Evolutionary conservation across 2,113 vertebrate species (phyloP), one percentile per base, ranked within the genome.

Genomic region (Brachyhypopomus occidentalis): DNA sequence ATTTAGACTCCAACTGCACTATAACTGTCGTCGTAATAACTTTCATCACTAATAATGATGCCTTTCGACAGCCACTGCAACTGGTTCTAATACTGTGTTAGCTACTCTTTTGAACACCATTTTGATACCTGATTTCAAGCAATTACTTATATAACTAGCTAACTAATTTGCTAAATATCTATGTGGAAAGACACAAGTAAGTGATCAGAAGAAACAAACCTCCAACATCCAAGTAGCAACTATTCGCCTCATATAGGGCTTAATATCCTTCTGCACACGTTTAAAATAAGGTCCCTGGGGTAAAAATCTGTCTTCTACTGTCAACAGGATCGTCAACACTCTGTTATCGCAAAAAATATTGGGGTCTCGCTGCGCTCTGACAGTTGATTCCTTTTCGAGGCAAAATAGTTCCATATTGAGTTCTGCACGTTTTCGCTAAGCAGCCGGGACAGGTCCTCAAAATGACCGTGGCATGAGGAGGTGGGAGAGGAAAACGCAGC

Each of bases 171-270:
- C 23, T 64, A 52, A 52, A 52, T 2, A 52, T 52, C 12, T 52
- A 14, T 14, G 45, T 52, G 45, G 45, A 52, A 12, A 14, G 12
- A 14, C 45, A 48, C 1, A 6, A 9, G 36, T 4, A 52, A 14
- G 79, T 23, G 17, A 25, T 78, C 77, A 20, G 74, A 25, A 70
- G 58, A 66, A 69, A 92, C 96, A 87, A 93, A 98, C 97, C 96
- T 98, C 97, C 89, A 97, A 92, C 97, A 98, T 98, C 97, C 96
- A 98, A 86, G 94, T 95, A 84, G 97, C 95, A 86, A 98, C 94
- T 93, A 97, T 95, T 90, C 95, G 93, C 89, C 97, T 94, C 96
- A 98, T 97, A 88, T 94, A 95, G 73, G 96, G 97, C 85, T 96
- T 93, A 84, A 98, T 95, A 84, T 98, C 97, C 91, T 94, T 95